phyloP scores from a whole-genome alignment of 2,888 invertebrate genomes.

The Melangyna quadrimaculata region DNA sequence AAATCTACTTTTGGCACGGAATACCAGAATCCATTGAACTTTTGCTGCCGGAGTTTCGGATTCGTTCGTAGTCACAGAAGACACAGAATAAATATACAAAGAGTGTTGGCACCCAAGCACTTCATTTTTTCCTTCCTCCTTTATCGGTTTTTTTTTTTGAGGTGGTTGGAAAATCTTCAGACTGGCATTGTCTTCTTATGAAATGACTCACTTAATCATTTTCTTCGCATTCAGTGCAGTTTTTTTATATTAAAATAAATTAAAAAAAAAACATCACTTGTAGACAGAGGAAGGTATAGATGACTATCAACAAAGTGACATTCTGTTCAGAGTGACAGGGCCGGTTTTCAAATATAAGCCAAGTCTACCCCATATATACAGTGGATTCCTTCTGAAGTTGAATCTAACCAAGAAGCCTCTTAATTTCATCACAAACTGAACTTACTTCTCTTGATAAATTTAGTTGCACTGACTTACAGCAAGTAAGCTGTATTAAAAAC shows the following conservation, averaged over 20 bases:
- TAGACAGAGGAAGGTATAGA: background rate
- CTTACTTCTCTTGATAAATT: no score
- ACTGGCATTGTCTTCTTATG: slow-evolving; percentile 42
- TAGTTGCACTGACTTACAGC: no score
- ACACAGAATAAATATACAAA: background rate
- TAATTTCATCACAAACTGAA: no score
- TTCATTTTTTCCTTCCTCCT: background rate
- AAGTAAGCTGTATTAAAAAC: no score
- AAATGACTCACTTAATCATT: slow-evolving; percentile 32
- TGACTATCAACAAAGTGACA: slow-evolving; percentile 6
- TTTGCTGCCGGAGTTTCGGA: background rate
- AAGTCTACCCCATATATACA: no score
- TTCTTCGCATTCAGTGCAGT: slow-evolving; percentile 21
- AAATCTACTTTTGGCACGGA: slow-evolving; percentile 68
- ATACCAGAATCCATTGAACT: slow-evolving; percentile 61
- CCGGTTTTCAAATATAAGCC: no score
- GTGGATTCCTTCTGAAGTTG: no score
- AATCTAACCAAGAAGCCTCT: no score
- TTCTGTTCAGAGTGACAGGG: background rate
- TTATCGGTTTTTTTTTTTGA: background rate
- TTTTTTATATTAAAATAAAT: slow-evolving; percentile 35
- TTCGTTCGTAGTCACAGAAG: no score
- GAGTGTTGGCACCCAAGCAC: slow-evolving; percentile 21
- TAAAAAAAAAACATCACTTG: slow-evolving; percentile 15
- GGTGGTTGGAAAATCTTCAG: slow-evolving; percentile 23